These are phyloP conservation scores for Characodon lateralis DNA, from an alignment of 2,797 vertebrate genomes.

Conservation along the genomic window DNA sequence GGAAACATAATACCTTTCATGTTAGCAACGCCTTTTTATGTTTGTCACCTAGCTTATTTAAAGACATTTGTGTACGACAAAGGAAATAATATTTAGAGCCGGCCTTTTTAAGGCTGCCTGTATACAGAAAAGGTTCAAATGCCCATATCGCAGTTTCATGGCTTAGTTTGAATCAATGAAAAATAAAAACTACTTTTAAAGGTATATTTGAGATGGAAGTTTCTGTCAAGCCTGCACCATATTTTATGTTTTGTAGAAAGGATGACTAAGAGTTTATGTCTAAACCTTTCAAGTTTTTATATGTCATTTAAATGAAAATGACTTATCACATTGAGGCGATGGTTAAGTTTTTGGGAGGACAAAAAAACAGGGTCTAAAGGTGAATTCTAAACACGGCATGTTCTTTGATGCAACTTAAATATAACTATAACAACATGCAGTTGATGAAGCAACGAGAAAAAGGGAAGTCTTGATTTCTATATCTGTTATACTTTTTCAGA, in stretches of 20 bases:
- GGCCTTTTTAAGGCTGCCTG: background rate
- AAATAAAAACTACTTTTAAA: background rate
- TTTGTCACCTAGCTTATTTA: background rate
- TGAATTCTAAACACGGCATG: background rate
- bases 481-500: background rate
- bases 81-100: background rate
- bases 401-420: background rate
- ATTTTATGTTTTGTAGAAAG: background rate
- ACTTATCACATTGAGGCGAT: background rate
- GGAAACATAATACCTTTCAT: conserved; percentile 24
- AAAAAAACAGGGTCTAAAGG: background rate
- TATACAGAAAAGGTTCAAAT: background rate
- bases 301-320: background rate
- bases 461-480: background rate
- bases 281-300: background rate
- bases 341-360: no score
- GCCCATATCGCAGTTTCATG: background rate
- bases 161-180: background rate
- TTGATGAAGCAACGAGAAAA: background rate
- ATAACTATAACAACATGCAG: background rate
- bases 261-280: background rate
- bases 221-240: background rate
- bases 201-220: background rate
- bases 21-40: background rate
- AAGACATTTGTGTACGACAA: background rate